These are phyloP conservation scores for Excalfactoria chinensis DNA, from an alignment of 2,113 vertebrate species.

Conservation along the genomic window DNA sequence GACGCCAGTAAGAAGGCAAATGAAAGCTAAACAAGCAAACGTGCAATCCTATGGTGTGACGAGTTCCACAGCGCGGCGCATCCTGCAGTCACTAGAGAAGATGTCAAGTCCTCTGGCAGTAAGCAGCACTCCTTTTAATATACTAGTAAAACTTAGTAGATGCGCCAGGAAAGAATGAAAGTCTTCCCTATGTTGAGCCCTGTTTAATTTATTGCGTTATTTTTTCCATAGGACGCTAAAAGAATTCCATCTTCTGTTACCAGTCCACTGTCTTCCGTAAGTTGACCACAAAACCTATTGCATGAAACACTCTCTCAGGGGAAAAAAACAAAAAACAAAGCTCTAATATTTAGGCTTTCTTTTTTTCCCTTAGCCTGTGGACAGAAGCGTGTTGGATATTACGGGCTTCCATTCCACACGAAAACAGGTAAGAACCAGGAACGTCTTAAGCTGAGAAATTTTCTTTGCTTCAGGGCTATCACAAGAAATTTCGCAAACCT, in stretches of 20 bases:
- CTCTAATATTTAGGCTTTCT: slow-evolving; percentile 23
- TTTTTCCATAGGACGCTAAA: slow-evolving; percentile 89
- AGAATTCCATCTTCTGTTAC: slow-evolving; percentile 88
- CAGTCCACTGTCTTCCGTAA: slow-evolving; percentile 86
- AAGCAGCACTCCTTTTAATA: slow-evolving; percentile 53
- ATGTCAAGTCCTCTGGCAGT: slow-evolving; percentile 97
- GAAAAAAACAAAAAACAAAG: neutral
- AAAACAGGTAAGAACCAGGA: slow-evolving; percentile 83
- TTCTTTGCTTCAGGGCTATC: neutral
- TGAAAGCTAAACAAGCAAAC: slow-evolving; percentile 92
- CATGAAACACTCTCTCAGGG: neutral
- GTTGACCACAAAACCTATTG: slow-evolving; percentile 59
- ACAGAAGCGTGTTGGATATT: slow-evolving; percentile 79
- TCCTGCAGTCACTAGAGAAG: slow-evolving; percentile 94
- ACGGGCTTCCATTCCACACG: slow-evolving; percentile 81
- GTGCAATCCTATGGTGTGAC: slow-evolving; percentile 91
- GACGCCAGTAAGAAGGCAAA: slow-evolving; percentile 91
- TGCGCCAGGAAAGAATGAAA: neutral
- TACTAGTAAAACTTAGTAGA: neutral
- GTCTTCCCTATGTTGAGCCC: neutral
- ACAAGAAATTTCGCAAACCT: neutral
- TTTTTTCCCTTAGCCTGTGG: slow-evolving; percentile 79
- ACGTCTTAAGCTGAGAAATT: neutral
- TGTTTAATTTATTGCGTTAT: slow-evolving; percentile 6
- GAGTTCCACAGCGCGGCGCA: slow-evolving; percentile 93